Base-by-base conservation (phyloP, 2,888 invertebrate species). In the Drosophila melanosoma region DNA sequence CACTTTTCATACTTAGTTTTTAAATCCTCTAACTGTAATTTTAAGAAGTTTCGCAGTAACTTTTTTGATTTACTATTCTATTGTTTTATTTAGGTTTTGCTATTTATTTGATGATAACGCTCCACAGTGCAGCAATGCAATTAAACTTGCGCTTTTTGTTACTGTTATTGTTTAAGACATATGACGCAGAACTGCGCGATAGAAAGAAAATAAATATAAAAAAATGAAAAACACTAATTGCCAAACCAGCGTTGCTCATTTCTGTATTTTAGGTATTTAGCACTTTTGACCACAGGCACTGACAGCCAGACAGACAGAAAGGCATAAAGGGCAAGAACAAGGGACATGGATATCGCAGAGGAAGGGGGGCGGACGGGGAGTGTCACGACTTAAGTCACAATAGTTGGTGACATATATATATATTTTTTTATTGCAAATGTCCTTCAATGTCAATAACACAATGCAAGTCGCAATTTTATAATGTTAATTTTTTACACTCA, bases 221-320 rank as follows among this genome's bases (percentile, higher is more conserved):
- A 51, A 40, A 33, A 26, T 5, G 7, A 29, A 60, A 56, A 64
- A 45, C 32, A n/a, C 63, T 74, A 74, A 88, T 81, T 66, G 75
- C 69, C 65, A 61, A 68, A 75, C 75, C 81, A 67, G 66, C 54
- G 33, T 56, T 42, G 56, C 40, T 54, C 61, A 67, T 67, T 72
- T 57, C 45, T 65, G 42, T 54, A 68, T 81, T 83, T 64, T 15
- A 69, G 71, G 70, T 59, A 59, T 69, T 87, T 89, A 89, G 82
- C 87, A 80, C 87, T 75, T 77, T 77, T 66, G 49, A 38, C 48
- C 38, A 35, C 49, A 69, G 45, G 29, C 26, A 49, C 15, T 35
- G 40, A 32, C 26, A 40, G 33, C 26, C 38, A 23, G 8, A 73
- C 40, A 26, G 10, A 12, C n/a, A 20, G 4, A 11, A 1, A 26